These are phyloP conservation scores for Xerus rutilus DNA, from an alignment of 2,797 vertebrate genomes.

Conservation along the genomic window DNA sequence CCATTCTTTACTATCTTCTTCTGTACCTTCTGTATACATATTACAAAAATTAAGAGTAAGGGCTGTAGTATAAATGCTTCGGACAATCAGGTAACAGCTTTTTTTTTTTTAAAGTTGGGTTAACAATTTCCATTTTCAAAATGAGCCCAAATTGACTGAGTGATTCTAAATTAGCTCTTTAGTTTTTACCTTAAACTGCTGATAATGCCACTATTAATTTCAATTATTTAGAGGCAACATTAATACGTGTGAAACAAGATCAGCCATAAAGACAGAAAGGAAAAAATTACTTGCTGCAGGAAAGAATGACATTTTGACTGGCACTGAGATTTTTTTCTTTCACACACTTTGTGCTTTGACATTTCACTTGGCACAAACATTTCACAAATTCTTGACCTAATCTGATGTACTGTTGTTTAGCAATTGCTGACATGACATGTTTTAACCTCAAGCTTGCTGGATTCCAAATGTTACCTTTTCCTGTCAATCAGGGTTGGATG, in stretches of 20 bases:
- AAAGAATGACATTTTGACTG: slow-evolving; percentile 82
- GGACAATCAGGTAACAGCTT: slow-evolving; percentile 51
- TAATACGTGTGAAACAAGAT: slow-evolving; percentile 68
- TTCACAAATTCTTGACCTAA: slow-evolving; percentile 84
- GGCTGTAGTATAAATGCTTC: neutral
- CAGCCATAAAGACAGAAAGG: slow-evolving; percentile 67
- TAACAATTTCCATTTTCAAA: slow-evolving; percentile 73
- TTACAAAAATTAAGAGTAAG: slow-evolving; percentile 64
- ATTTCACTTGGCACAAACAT: slow-evolving; percentile 83
- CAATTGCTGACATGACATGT: slow-evolving; percentile 75
- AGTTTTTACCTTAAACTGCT: slow-evolving; percentile 61
- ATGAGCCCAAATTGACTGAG: slow-evolving; percentile 67
- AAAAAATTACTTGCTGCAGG: slow-evolving; percentile 77
- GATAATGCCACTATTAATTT: slow-evolving; percentile 80
- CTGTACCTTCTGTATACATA: slow-evolving; percentile 6
- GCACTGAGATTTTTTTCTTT: slow-evolving; percentile 67
- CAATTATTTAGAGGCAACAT: slow-evolving; percentile 75
- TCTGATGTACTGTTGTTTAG: slow-evolving; percentile 79
- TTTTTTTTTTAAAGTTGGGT: slow-evolving; percentile 62
- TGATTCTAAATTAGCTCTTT: slow-evolving; percentile 77
- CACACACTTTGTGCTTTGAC: slow-evolving; percentile 82
- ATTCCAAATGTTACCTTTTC: slow-evolving; percentile 79
- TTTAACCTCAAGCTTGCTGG: slow-evolving; percentile 77
- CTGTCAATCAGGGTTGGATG: slow-evolving; percentile 68
- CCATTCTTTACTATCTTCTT: neutral